Evolutionary conservation across 1,140 invertebrate genomes (phyloP).

Genomic region (Apis florea): DNA sequence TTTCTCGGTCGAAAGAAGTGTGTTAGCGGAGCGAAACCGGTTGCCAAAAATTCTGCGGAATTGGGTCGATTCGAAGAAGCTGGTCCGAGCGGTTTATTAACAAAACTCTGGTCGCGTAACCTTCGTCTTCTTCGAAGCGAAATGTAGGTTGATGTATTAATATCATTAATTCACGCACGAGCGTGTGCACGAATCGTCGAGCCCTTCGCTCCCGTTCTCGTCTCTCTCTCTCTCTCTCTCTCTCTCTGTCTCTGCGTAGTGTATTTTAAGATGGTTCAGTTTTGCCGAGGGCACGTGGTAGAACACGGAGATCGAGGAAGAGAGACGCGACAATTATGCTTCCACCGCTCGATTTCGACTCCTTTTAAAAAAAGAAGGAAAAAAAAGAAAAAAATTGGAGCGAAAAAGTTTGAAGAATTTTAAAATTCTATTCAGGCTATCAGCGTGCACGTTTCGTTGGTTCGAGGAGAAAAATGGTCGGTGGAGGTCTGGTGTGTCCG

Average conservation of each 20-base stretch:
- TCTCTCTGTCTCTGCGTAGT: neutral
- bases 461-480: too few relatives aligned
- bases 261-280: constrained; percentile 39
- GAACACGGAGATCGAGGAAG: neutral
- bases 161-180: constrained; percentile 41
- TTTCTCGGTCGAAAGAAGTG: neutral
- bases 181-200: constrained; percentile 19
- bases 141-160: constrained; percentile 53
- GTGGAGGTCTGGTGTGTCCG: too few relatives aligned
- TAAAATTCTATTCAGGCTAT: neutral
- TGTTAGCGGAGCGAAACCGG: constrained; percentile 16
- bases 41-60: constrained; percentile 67
- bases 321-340: neutral
- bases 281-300: constrained; percentile 1
- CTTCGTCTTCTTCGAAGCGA: constrained; percentile 44
- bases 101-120: constrained; percentile 60
- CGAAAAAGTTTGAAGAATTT: neutral
- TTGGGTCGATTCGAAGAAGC: constrained; percentile 61
- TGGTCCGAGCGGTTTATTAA: constrained; percentile 61
- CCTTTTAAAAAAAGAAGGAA: too few relatives aligned
- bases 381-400: too few relatives aligned
- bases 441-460: neutral
- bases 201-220: constrained; percentile 17
- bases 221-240: neutral
- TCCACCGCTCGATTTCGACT: too few relatives aligned